Base-by-base conservation (phyloP, 2,113 vertebrate genomes). In the Romanogobio albipinnatus region DNA sequence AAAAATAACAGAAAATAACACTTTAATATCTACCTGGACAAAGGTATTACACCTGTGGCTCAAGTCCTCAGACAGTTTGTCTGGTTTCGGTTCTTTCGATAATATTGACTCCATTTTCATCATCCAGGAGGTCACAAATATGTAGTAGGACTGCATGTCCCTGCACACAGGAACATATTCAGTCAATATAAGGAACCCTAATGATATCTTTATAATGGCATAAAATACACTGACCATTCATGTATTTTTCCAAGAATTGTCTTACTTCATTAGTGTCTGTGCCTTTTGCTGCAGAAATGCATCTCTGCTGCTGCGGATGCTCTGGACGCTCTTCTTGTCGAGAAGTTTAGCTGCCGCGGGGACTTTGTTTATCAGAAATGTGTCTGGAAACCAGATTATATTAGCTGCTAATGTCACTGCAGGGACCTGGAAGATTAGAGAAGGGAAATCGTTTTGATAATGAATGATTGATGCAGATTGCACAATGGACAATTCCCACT, bases 111-210 rank as follows among this genome's bases (percentile, higher is more conserved):
- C 98, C 97, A 99, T 98, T 93, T 99, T 99, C 96, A 98, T 98
- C 97, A 99, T 99, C 98, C 98, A 99, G 0, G 98, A 98, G 56
- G 97, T 97, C 87, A 99, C 97, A 93, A 99, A 98, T 90, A 99
- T 96, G 33, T 99, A 99, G 68, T 99, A 99, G 0, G 98, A 98
- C 90, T 99, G 98, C 62, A 98, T 96, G 88, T 99, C 98, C 95
- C 98, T 99, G 90, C 53, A 88, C 56, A 91, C 56, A 90, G 82
- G 80, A 79, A 82, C 89, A 87, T 14, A 73, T 13, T 45, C 22
- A 49, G 51, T n/a, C 19, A 61, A 78, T 33, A 59, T 24, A 59
- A 33, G 47, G 39, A 36, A 66, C 36, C 17, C 14, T 24, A 43
- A 71, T 7, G 1, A 13, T 13, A 73, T 75, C 8, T 74, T 74